phyloP scores from a whole-genome alignment of 2,113 vertebrate species.

The Sula dactylatra region DNA sequence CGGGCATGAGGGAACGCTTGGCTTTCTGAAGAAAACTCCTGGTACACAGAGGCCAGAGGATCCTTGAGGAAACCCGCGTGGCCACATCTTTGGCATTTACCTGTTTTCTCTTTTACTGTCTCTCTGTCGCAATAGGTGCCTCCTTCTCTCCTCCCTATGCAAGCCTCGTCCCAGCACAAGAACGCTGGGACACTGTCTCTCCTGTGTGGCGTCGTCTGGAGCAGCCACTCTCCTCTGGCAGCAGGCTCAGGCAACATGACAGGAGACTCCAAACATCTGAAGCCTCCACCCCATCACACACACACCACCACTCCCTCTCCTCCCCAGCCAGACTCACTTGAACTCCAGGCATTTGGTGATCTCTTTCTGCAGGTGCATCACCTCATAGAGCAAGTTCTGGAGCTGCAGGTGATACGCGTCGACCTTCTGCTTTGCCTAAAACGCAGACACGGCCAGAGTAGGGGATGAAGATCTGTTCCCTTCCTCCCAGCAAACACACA shows the following conservation, averaged over 20 bases:
- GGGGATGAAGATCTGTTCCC: neutral
- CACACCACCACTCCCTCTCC: neutral
- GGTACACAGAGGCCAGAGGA: neutral
- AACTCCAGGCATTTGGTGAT: conserved; percentile 98
- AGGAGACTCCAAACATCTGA: neutral
- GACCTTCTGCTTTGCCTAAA: conserved; percentile 92
- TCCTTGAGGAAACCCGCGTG: neutral
- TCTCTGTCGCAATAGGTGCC: no score
- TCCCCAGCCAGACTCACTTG: conserved; percentile 81
- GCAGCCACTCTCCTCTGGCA: fast-evolving
- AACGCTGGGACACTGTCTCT: neutral
- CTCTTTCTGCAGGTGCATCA: conserved; percentile 98
- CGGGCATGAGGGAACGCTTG: fast-evolving
- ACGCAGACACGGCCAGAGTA: neutral
- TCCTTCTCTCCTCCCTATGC: neutral
- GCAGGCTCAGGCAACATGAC: fast-evolving
- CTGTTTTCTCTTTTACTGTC: neutral
- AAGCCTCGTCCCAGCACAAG: neutral
- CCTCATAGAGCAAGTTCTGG: conserved; percentile 97
- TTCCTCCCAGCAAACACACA: neutral
- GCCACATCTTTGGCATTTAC: neutral
- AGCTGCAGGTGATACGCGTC: conserved; percentile 95
- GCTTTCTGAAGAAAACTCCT: neutral
- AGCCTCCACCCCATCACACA: neutral
- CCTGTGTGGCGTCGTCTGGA: neutral